Conservation (phyloP, 2,797 vertebrate genomes). For the Muraenolepis orangiensis region DNA sequence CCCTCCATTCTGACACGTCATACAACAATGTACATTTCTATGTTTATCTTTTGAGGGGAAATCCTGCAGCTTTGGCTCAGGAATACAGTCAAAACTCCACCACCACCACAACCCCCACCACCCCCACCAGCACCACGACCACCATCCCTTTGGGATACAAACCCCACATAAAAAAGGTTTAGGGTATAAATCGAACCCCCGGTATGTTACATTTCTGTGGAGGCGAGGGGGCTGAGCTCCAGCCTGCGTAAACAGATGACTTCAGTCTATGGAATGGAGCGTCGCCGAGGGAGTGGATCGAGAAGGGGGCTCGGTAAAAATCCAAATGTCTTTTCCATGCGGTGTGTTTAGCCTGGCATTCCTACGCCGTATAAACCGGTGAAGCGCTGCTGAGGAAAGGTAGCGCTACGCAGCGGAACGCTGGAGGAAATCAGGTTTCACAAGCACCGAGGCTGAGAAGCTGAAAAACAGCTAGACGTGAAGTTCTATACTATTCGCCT, state of each 20-base stretch:
- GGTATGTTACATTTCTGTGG: slow-evolving; percentile 21
- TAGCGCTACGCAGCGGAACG: slow-evolving; percentile 25
- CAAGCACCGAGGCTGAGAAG: not conserved
- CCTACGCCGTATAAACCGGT: slow-evolving; percentile 21
- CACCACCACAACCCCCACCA: not conserved
- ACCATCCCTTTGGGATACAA: not conserved
- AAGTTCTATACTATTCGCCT: not conserved
- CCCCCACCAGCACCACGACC: not conserved
- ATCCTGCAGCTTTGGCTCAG: slow-evolving; percentile 4
- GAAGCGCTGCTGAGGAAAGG: slow-evolving; percentile 21
- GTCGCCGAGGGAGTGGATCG: slow-evolving; percentile 23
- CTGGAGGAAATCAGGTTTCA: slow-evolving; percentile 29
- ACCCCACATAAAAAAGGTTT: not conserved
- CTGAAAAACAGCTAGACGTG: too few relatives aligned
- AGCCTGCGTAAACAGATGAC: slow-evolving; percentile 50
- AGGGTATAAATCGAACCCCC: not conserved
- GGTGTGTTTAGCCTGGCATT: slow-evolving; percentile 23
- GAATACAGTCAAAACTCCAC: slow-evolving; percentile 10
- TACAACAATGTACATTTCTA: slow-evolving; percentile 25
- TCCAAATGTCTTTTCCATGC: slow-evolving; percentile 52
- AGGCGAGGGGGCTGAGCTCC: slow-evolving; percentile 24
- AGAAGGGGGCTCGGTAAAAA: slow-evolving; percentile 33
- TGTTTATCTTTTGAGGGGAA: slow-evolving; percentile 31
- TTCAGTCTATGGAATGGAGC: slow-evolving; percentile 30
- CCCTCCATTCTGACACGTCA: slow-evolving; percentile 13